These are phyloP conservation scores for Coleophora flavipennella DNA, from an alignment of 2,888 invertebrate species.

Conservation along the genomic window DNA sequence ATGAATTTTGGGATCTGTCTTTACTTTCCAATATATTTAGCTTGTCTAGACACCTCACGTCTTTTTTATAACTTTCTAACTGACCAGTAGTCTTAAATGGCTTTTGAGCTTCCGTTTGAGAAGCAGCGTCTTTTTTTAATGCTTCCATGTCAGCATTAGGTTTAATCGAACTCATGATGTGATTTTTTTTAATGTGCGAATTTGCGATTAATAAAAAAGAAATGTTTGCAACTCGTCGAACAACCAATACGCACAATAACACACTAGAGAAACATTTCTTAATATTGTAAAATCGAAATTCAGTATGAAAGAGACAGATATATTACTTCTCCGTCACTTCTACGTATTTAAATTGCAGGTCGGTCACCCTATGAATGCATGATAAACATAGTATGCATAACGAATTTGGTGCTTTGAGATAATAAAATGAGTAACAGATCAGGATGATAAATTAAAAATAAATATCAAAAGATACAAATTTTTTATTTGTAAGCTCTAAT, in stretches of 20 bases:
- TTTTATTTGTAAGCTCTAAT: background rate
- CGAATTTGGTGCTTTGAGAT: background rate
- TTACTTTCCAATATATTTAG: background rate
- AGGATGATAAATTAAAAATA: no score
- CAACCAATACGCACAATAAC: background rate
- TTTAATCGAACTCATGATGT: background rate
- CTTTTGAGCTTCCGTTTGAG: background rate
- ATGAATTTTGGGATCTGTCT: background rate
- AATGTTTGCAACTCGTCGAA: background rate
- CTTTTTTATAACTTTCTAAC: background rate
- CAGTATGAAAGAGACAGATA: background rate
- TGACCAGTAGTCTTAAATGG: background rate
- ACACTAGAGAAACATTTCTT: background rate
- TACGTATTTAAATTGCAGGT: background rate
- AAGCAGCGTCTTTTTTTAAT: no score
- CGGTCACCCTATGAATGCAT: no score
- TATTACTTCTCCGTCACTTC: background rate
- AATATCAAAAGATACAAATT: no score
- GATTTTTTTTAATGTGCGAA: background rate
- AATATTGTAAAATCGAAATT: background rate
- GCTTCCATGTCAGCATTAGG: background rate
- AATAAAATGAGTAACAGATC: no score
- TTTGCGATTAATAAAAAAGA: background rate
- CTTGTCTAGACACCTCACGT: background rate
- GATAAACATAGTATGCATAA: background rate